Evolutionary conservation across 1,140 invertebrate genomes (phyloP), one percentile per base, ranked within the genome.

Genomic region (Macrosteles quadrilineatus): DNA sequence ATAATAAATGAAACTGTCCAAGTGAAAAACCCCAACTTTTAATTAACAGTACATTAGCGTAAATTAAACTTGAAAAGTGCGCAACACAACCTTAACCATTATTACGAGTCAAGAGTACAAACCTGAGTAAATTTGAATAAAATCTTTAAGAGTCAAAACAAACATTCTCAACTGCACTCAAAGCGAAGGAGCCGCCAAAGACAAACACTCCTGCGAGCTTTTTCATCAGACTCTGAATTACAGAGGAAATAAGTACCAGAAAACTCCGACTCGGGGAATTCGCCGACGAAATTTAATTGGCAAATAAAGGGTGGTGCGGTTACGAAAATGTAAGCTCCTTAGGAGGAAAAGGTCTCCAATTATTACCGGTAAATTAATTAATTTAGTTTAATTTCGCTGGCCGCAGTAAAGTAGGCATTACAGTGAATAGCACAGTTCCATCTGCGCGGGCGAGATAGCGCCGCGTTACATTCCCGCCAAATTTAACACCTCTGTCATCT

Each of bases 261-360:
- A 21, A 50, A 50, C 47, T 50, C 14, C 47, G 6, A n/a, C 6
- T 6, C 4, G 3, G n/a, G 21, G 47, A 9, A 50, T n/a, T 50
- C 47, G 47, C 47, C n/a, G 47, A 50, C 47, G 47, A 50, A 50
- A 50, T 50, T 50, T 50, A 50, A 50, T 50, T 50, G 47, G 47
- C 47, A 50, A 50, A 50, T 50, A 50, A 50, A 50, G n/a, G 47
- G 14, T 4, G n/a, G 14, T n/a, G n/a, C 47, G 47, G 21, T 19
- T 19, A 50, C 3, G 21, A 50, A 21, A 50, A 50, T 50, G 14
- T 4, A 21, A 17, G 47, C 47, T 50, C 14, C 47, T 21, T 4
- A 50, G 47, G n/a, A n/a, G 21, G n/a, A 27, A 23, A 59, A 59
- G 6, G 55, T 29, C 55, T 29, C 55, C 27, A 9, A 59, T 59